Evolutionary conservation across 1,140 invertebrate genomes (phyloP).

Genomic region (Heterodera carotae): DNA sequence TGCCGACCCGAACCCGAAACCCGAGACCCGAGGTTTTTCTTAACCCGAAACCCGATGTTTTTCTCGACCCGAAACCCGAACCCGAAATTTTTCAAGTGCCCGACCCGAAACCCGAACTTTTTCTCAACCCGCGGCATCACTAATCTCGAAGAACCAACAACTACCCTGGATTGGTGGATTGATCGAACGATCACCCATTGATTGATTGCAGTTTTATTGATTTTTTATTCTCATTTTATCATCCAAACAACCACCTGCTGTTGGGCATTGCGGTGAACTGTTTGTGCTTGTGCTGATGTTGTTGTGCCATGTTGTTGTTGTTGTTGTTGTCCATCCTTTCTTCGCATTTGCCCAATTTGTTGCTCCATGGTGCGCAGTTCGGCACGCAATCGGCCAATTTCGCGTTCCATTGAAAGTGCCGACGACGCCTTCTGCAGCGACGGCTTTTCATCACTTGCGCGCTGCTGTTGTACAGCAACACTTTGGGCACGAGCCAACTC

Average conservation of each 20-base stretch:
- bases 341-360: conserved; percentile 9
- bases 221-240: neutral
- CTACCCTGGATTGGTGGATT: no score
- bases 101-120: no score
- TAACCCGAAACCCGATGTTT: no score
- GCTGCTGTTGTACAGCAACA: neutral
- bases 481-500: conserved; percentile 18
- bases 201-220: no score
- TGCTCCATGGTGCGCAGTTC: conserved; percentile 21
- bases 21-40: no score
- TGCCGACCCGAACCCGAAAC: no score
- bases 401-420: conserved; percentile 13
- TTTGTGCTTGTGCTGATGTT: neutral
- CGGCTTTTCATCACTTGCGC: neutral
- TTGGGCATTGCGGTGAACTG: neutral
- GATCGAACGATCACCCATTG: no score
- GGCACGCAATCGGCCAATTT: conserved; percentile 4
- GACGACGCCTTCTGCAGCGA: neutral
- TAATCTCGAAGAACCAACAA: no score
- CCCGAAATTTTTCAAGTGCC: no score
- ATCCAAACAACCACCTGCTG: neutral
- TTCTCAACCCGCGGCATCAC: no score
- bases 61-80: no score
- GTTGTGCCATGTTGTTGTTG: neutral
- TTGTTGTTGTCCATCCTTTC: neutral